Percentiles rank a stretch among this genome's conserved stretches.
phyloP scores from a whole-genome alignment of 2,113 vertebrate species.

The Paramisgurnus dabryanus region DNA sequence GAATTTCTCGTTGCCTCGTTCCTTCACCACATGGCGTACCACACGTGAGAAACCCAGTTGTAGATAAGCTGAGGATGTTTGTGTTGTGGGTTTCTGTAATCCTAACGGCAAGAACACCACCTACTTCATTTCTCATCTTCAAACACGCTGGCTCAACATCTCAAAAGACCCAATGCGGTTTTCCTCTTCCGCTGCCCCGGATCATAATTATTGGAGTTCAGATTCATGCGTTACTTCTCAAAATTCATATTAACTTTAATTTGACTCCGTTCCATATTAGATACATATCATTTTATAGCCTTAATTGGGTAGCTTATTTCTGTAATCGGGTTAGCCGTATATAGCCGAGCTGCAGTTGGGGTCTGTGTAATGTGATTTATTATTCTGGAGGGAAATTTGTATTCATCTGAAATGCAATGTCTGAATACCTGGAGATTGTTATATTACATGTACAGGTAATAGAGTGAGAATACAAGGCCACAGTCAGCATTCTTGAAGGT shows the following conservation, averaged over 20 bases:
- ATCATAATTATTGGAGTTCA: not conserved
- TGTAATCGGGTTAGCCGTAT: constrained; percentile 22
- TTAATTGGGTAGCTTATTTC: constrained; percentile 38
- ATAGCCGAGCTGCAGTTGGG: not conserved
- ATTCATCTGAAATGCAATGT: constrained; percentile 36
- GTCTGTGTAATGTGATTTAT: constrained; percentile 42
- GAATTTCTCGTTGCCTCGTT: not conserved
- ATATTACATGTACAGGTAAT: constrained; percentile 24
- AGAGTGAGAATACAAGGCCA: not conserved
- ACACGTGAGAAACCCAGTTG: not conserved
- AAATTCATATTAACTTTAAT: constrained; percentile 5
- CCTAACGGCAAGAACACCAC: not conserved
- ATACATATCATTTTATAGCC: constrained; percentile 15
- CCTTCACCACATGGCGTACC: not conserved
- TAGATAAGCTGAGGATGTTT: constrained; percentile 6
- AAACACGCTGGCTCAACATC: not conserved
- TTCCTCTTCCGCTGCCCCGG: not conserved
- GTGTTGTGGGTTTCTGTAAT: not conserved
- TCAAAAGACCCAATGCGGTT: not conserved
- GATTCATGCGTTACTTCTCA: constrained; percentile 22
- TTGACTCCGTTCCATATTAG: constrained; percentile 4
- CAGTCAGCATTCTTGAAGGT: constrained; percentile 29
- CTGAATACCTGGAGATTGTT: constrained; percentile 20
- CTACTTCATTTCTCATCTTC: not conserved
- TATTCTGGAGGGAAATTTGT: constrained; percentile 43